phyloP scores from a whole-genome alignment of 2,113 vertebrate genomes.

The Ochotona curzoniae region DNA sequence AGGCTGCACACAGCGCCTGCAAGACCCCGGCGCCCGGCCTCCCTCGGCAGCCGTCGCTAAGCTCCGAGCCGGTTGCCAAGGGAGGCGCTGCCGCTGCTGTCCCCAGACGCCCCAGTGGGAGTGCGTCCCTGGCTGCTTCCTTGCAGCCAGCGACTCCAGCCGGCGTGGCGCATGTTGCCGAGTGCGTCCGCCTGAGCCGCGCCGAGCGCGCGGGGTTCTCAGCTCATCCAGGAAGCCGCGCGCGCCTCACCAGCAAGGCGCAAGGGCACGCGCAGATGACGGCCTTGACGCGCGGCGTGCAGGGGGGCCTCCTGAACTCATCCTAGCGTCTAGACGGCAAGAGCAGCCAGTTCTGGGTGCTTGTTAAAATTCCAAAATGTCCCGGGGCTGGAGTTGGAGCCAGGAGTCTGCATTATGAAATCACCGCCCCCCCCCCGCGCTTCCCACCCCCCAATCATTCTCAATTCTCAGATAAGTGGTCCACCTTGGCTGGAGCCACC shows the following conservation, averaged over 20 bases:
- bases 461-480: not conserved
- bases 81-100: not conserved
- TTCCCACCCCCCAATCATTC: too few relatives aligned
- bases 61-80: not conserved
- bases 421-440: not conserved
- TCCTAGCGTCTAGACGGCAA: conserved; percentile 31
- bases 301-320: not conserved
- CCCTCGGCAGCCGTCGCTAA: not conserved
- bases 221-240: fast-evolving
- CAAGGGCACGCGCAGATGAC: not conserved
- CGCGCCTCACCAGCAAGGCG: not conserved
- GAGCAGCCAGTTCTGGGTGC: not conserved
- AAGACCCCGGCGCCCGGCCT: not conserved
- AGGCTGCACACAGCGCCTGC: not conserved
- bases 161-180: too few relatives aligned
- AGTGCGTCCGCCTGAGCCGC: not conserved
- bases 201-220: fast-evolving
- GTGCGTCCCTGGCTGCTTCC: too few relatives aligned
- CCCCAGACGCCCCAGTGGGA: fast-evolving
- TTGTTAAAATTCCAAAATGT: not conserved
- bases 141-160: too few relatives aligned
- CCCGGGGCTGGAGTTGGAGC: not conserved
- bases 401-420: not conserved
- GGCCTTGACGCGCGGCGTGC: not conserved
- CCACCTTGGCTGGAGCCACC: not conserved